These are phyloP conservation scores for Aphelenchoides fujianensis DNA, from an alignment of 1,140 invertebrate species.

Conservation along the genomic window DNA sequence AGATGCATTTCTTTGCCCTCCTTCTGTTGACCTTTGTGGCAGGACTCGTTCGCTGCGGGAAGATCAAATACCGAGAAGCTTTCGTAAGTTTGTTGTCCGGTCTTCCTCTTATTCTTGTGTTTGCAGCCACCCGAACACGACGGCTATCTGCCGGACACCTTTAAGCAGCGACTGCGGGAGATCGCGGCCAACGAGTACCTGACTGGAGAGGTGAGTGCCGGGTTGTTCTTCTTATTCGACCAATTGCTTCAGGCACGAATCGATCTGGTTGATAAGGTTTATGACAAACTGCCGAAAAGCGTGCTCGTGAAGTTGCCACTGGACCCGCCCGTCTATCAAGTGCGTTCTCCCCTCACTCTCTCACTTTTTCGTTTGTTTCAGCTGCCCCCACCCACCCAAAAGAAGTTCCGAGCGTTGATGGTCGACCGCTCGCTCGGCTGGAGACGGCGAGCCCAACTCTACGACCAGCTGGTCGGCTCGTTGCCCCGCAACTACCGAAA, in stretches of 20 bases:
- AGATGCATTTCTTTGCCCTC: background rate
- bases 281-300: background rate
- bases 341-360: background rate
- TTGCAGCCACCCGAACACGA: slow-evolving; percentile 3
- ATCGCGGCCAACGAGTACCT: slow-evolving; percentile 5
- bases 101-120: background rate
- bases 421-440: background rate
- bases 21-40: background rate
- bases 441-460: slow-evolving; percentile 1
- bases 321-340: slow-evolving; percentile 9
- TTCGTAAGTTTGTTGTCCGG: slow-evolving; percentile 1
- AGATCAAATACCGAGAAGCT: slow-evolving; percentile 10
- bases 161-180: slow-evolving; percentile 4
- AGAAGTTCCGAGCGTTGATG: slow-evolving; percentile 7
- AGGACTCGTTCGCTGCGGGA: background rate
- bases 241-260: slow-evolving; percentile 1
- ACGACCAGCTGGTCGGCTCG: background rate
- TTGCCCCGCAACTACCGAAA: background rate
- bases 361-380: background rate
- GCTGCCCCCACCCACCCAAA: background rate
- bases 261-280: slow-evolving; percentile 5
- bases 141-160: background rate
- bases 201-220: background rate
- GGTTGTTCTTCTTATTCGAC: background rate
- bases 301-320: slow-evolving; percentile 1